Conservation (phyloP, 2,888 invertebrate genomes). For the Pandemis heparana region DNA sequence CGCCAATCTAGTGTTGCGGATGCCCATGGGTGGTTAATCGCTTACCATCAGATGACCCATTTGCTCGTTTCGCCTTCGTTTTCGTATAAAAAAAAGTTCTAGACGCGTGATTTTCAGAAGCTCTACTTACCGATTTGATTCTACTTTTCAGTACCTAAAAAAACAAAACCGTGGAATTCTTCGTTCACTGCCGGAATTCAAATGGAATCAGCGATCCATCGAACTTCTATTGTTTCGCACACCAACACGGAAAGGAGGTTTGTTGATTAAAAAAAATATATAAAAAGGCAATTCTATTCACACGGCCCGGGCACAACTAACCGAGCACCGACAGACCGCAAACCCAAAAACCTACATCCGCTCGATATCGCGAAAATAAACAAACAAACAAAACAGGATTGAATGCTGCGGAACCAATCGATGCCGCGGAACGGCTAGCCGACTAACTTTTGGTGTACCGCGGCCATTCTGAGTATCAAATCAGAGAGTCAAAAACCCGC, state of each 20-base stretch:
- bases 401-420: slow-evolving; percentile 74
- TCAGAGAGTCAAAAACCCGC: neutral
- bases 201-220: neutral
- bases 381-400: slow-evolving; percentile 48
- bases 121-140: neutral
- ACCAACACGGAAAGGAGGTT: slow-evolving; percentile 35
- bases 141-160: neutral
- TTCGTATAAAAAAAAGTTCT: no score
- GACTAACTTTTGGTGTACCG: slow-evolving; percentile 80
- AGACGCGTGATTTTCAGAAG: neutral
- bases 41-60: no score
- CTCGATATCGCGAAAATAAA: slow-evolving; percentile 74
- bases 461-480: slow-evolving; percentile 38
- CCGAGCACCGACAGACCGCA: slow-evolving; percentile 75
- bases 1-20: no score
- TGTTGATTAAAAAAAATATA: slow-evolving; percentile 47
- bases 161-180: neutral
- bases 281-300: slow-evolving; percentile 64
- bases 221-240: slow-evolving; percentile 4
- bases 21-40: no score
- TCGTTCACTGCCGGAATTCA: neutral
- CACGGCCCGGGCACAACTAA: slow-evolving; percentile 67
- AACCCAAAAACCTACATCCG: slow-evolving; percentile 82
- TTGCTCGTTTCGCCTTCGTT: no score
- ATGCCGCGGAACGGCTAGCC: slow-evolving; percentile 69